Percentiles rank a stretch among this genome's conserved stretches.
phyloP scores from a whole-genome alignment of 2,797 vertebrate species.

The Clarias laeviceps region DNA sequence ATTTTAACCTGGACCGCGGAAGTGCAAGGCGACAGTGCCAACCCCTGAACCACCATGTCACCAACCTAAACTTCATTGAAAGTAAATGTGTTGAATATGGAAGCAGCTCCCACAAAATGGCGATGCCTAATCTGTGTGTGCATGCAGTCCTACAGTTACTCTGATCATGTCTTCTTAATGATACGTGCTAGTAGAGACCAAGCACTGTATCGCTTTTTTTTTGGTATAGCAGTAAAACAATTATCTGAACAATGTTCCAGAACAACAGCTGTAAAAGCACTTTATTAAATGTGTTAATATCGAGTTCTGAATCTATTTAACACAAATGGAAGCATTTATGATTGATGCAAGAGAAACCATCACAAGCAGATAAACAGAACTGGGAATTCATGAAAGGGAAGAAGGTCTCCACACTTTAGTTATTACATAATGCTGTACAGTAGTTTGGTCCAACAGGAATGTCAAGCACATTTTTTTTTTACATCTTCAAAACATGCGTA shows the following conservation, averaged over 20 bases:
- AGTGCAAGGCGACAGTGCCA: too few relatives aligned
- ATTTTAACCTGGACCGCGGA: too few relatives aligned
- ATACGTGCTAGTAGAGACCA: neutral
- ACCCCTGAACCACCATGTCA: too few relatives aligned
- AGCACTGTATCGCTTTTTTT: neutral
- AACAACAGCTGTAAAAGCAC: neutral
- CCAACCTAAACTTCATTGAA: neutral
- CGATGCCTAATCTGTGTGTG: neutral
- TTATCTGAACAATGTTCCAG: neutral
- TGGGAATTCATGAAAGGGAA: neutral
- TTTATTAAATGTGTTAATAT: neutral
- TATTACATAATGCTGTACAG: neutral
- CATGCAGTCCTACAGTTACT: neutral
- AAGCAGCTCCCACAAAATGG: neutral
- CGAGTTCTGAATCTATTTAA: neutral
- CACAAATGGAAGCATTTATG: neutral
- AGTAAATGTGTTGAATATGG: neutral
- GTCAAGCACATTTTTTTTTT: neutral
- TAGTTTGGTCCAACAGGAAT: neutral
- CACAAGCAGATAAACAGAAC: neutral
- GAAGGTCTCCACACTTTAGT: neutral
- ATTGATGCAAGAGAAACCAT: neutral
- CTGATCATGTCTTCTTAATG: neutral
- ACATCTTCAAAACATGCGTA: neutral
- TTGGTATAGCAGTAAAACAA: neutral